Evolutionary conservation across 2,113 vertebrate genomes (phyloP).

Genomic region (Muntiacus reevesi): DNA sequence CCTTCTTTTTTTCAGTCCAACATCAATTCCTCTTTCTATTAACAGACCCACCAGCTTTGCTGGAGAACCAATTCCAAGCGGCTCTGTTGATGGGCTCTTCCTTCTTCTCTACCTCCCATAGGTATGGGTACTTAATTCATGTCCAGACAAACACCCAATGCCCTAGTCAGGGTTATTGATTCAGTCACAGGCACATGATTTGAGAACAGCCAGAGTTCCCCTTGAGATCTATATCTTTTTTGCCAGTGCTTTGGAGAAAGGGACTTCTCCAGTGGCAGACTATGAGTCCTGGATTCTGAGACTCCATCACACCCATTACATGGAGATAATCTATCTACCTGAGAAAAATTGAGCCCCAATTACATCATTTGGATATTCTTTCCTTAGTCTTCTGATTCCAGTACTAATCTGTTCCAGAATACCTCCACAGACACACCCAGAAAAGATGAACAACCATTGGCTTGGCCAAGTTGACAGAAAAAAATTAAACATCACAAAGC

Average conservation of each 20-base stretch:
- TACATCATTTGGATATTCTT: not conserved
- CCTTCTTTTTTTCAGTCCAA: not conserved
- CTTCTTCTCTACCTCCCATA: not conserved
- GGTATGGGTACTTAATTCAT: not conserved
- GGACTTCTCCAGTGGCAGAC: not conserved
- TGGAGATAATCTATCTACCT: not conserved
- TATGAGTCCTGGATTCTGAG: not conserved
- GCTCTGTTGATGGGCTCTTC: not conserved
- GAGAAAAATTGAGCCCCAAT: not conserved
- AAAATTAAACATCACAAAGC: not conserved
- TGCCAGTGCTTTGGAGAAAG: not conserved
- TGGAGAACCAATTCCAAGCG: fast-evolving
- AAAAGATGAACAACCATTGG: not conserved
- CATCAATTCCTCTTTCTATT: not conserved
- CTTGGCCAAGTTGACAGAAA: not conserved
- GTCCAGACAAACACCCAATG: not conserved
- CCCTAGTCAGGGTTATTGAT: not conserved
- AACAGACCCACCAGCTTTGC: not conserved
- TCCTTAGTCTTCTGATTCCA: not conserved
- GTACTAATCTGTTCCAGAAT: not conserved
- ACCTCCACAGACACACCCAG: not conserved
- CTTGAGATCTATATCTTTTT: not conserved
- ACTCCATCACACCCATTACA: not conserved
- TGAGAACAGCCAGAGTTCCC: not conserved
- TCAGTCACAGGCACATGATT: not conserved